phyloP scores from a whole-genome alignment of 2,888 invertebrate genomes.

The Cylindroiulus punctatus region DNA sequence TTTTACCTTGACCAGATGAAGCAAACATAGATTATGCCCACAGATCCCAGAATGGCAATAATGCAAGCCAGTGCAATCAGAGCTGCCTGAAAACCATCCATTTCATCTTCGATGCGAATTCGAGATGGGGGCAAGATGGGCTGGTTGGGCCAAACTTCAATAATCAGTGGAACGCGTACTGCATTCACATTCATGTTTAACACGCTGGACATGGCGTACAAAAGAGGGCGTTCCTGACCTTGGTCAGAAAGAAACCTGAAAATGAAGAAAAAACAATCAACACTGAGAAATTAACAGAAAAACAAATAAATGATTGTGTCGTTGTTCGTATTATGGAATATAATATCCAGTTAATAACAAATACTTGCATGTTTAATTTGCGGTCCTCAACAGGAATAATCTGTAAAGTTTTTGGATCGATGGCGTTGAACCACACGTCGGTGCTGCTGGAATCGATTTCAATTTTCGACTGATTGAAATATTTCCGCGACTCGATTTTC shows the following conservation, averaged over 20 bases:
- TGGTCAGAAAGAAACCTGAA: conserved; percentile 55
- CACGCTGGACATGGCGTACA: conserved; percentile 74
- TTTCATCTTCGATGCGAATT: conserved; percentile 60
- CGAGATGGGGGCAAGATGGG: conserved; percentile 12
- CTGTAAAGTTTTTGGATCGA: conserved; percentile 80
- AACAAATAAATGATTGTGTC: no score
- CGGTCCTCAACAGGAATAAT: conserved; percentile 79
- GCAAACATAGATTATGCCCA: conserved; percentile 92
- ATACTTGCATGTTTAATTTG: conserved; percentile 73
- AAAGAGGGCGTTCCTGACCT: conserved; percentile 58
- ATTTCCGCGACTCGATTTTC: conserved; percentile 81
- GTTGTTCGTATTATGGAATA: no score
- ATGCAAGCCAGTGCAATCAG: conserved; percentile 87
- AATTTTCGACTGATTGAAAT: conserved; percentile 78
- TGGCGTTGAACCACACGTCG: conserved; percentile 86
- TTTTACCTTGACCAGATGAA: conserved; percentile 89
- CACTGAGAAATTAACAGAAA: neutral
- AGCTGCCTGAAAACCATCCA: conserved; percentile 81
- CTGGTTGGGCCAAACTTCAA: conserved; percentile 53
- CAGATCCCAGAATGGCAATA: conserved; percentile 86
- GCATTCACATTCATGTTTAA: conserved; percentile 76
- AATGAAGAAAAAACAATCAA: neutral
- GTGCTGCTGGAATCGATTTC: conserved; percentile 78
- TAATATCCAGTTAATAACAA: neutral
- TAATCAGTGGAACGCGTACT: conserved; percentile 72